Base-by-base conservation (phyloP, 2,888 invertebrate genomes). In the Ommatoiulus sabulosus region DNA sequence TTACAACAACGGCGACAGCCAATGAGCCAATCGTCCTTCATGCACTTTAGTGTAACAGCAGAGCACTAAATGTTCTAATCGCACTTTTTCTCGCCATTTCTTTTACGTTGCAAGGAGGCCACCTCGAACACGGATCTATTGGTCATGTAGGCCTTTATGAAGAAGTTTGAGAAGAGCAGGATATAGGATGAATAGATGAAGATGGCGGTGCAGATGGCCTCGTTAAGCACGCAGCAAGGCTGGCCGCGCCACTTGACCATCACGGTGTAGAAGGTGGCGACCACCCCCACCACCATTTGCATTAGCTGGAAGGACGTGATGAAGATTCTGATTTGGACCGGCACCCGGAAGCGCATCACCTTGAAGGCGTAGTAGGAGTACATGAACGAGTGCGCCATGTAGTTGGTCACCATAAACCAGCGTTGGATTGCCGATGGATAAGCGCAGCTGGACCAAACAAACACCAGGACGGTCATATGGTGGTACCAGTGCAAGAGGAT, bases 221-320 rank as follows among this genome's bases (percentile, higher is more conserved):
- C 84, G 24, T 89, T 88, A 17, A 90, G 89, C 20, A 91, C 88
- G n/a, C 89, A 87, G 88, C 91, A 91, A 35, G 89, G 85, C 48
- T 89, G 87, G 20, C 90, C 90, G 5, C 89, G 87, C 24, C 87
- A 88, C n/a, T 90, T 89, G 8, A 84, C 86, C 20, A 89, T 87
- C 84, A 91, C 90, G 10, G 92, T 91, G 89, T 91, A 92, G 43
- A 92, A 90, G 89, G 92, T 93, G 87, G 93, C 91, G 52, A 91
- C 89, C 85, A 92, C 91, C 0, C 93, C 94, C n/a, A 93, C 91
- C 3, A 93, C 91, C 93, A 94, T 94, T 91, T 94, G 93, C 6
- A 91, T 84, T 24, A 94, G 91, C 90, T 94, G 94, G 24, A 93
- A 90, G 10, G 91, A 90, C 17, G 94, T 94, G 88, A 94, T 93